phyloP scores from a whole-genome alignment of 2,888 invertebrate species.

The Thymelicus acteon region DNA sequence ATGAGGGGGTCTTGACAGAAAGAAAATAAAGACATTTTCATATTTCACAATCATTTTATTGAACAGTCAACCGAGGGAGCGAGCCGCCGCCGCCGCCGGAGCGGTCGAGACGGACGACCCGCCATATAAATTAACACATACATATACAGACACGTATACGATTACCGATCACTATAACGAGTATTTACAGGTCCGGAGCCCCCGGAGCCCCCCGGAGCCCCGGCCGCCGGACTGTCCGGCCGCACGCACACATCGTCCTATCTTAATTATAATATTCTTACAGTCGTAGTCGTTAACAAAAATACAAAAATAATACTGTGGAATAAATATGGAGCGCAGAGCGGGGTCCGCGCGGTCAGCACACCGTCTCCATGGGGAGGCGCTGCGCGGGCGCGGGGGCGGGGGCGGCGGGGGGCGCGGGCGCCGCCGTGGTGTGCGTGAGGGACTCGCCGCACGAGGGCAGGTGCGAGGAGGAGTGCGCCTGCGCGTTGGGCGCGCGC shows the following conservation, averaged over 20 bases:
- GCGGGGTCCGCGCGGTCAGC: slow-evolving; percentile 61
- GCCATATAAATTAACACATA: slow-evolving; percentile 50
- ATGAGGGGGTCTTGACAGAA: background rate
- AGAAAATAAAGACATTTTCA: slow-evolving; percentile 10
- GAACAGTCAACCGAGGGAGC: slow-evolving; percentile 69
- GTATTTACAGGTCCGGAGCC: slow-evolving; percentile 44
- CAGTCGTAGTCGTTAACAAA: slow-evolving; percentile 61
- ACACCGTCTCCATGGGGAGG: slow-evolving; percentile 86
- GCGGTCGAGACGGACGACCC: slow-evolving; percentile 43
- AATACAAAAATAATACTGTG: slow-evolving; percentile 79
- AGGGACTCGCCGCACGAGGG: slow-evolving; percentile 92
- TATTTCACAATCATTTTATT: slow-evolving; percentile 58
- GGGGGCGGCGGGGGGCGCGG: slow-evolving; percentile 86
- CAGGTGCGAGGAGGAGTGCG: slow-evolving; percentile 92
- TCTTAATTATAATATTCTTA: slow-evolving; percentile 33
- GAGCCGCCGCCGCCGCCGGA: slow-evolving; percentile 48
- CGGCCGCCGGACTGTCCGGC: no score
- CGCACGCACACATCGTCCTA: slow-evolving; percentile 37
- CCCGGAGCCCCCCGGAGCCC: no score
- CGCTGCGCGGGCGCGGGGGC: slow-evolving; percentile 80
- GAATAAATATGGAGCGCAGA: slow-evolving; percentile 64
- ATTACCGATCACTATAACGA: slow-evolving; percentile 43
- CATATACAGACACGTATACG: slow-evolving; percentile 48
- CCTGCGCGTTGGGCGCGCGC: slow-evolving; percentile 74
- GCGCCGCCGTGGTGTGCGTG: slow-evolving; percentile 88